Evolutionary conservation across 2,888 invertebrate species (phyloP).

Genomic region (Girardia tigrina): DNA sequence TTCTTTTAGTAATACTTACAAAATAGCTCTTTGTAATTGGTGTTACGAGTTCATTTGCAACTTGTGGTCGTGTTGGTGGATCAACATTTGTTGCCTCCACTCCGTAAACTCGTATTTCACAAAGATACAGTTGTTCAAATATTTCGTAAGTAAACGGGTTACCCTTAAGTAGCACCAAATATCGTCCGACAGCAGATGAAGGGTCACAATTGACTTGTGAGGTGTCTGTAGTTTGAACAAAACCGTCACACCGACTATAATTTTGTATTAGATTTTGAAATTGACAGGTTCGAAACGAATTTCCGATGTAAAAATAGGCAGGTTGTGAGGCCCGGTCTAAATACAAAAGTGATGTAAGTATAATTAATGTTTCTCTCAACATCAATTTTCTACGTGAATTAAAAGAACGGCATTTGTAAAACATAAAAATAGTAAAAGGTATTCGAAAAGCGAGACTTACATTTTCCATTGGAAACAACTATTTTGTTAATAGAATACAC

Average conservation of each 20-base stretch:
- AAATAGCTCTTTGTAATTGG: background rate
- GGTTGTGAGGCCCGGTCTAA: background rate
- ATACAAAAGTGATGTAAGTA: too few species aligned
- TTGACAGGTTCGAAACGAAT: background rate
- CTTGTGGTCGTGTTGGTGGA: background rate
- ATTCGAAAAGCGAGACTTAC: too few species aligned
- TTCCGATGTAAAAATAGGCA: conserved; percentile 2
- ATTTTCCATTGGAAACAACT: background rate
- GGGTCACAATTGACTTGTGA: background rate
- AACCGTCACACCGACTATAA: background rate
- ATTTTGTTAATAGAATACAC: background rate
- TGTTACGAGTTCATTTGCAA: background rate
- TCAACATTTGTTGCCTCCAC: background rate
- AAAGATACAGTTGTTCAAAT: background rate
- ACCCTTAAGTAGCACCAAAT: background rate
- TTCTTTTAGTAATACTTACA: background rate
- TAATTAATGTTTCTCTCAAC: too few species aligned
- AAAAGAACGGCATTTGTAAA: too few species aligned
- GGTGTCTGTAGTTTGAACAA: background rate
- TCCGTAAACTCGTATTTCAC: background rate
- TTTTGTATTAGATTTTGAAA: background rate
- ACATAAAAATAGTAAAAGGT: too few species aligned
- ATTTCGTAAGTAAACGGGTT: background rate
- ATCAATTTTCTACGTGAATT: too few species aligned
- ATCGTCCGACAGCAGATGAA: background rate